Percentiles rank a stretch among this genome's conserved stretches.
Evolutionary conservation across 2,888 invertebrate genomes (phyloP).

Genomic region (Anthoptus insignis): DNA sequence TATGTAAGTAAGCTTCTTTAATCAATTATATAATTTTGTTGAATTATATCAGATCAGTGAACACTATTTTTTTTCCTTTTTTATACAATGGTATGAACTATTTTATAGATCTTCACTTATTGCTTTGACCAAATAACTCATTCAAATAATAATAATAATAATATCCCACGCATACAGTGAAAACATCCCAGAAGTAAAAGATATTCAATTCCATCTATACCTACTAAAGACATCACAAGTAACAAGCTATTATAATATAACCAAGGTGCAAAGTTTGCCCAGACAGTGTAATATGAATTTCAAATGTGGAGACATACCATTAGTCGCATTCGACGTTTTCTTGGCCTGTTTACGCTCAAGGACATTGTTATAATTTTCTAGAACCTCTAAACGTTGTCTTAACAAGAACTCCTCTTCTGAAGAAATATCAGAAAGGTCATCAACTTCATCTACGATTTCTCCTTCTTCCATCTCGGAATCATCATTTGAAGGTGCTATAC

Average conservation of each 20-base stretch:
- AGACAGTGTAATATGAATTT: neutral
- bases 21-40: too few species aligned
- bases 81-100: too few species aligned
- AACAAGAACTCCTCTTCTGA: slow-evolving; percentile 81
- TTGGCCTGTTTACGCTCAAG: slow-evolving; percentile 82
- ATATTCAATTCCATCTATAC: too few species aligned
- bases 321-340: slow-evolving; percentile 66
- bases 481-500: slow-evolving; percentile 58
- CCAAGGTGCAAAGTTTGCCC: neutral
- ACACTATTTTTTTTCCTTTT: too few species aligned
- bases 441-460: slow-evolving; percentile 78
- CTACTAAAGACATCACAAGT: too few species aligned
- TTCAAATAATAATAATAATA: too few species aligned
- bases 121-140: too few species aligned
- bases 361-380: slow-evolving; percentile 82
- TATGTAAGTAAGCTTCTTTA: too few species aligned
- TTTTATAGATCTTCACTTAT: too few species aligned
- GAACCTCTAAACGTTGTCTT: slow-evolving; percentile 75
- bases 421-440: slow-evolving; percentile 80
- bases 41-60: too few species aligned
- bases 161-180: too few species aligned
- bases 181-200: too few species aligned
- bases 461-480: slow-evolving; percentile 84
- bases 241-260: neutral
- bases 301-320: slow-evolving; percentile 6